These are phyloP conservation scores for Disparrhopalites patrizii DNA, from an alignment of 2,888 invertebrate species.

Conservation along the genomic window DNA sequence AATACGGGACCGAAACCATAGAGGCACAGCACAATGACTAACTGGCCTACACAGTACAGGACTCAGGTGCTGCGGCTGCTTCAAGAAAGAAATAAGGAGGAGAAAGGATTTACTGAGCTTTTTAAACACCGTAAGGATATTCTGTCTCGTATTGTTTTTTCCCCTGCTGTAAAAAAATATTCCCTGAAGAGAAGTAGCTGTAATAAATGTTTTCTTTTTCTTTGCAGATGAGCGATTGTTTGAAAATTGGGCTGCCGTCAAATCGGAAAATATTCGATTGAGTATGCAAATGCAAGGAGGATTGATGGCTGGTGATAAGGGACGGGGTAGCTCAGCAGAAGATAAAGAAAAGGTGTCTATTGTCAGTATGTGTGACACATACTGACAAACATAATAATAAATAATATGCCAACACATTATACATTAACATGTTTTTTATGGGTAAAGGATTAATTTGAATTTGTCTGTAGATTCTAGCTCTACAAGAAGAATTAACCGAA, in stretches of 20 bases:
- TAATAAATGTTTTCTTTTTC: conserved; percentile 13
- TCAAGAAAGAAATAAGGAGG: conserved; percentile 68
- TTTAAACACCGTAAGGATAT: conserved; percentile 70
- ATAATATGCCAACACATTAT: background rate
- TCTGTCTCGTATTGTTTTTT: background rate
- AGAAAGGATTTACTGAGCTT: conserved; percentile 73
- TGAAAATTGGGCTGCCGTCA: conserved; percentile 74
- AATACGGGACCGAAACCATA: no score
- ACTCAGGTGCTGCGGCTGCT: conserved; percentile 66
- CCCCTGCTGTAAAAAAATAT: no score
- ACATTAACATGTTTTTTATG: conserved; percentile 6
- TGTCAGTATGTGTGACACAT: background rate
- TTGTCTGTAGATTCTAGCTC: conserved; percentile 77
- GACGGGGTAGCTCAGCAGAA: conserved; percentile 49
- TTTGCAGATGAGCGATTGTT: conserved; percentile 75
- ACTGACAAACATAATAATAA: background rate
- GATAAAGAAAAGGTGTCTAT: conserved; percentile 47
- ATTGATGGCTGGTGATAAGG: conserved; percentile 59
- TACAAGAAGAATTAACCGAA: conserved; percentile 90
- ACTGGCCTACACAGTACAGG: conserved; percentile 60
- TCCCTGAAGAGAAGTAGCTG: background rate
- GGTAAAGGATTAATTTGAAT: conserved; percentile 53
- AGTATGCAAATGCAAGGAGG: conserved; percentile 78
- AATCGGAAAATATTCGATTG: conserved; percentile 77
- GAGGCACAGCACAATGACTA: conserved; percentile 3